Conservation (phyloP, 2,797 vertebrate species). For the Adelosebastes latens region DNA sequence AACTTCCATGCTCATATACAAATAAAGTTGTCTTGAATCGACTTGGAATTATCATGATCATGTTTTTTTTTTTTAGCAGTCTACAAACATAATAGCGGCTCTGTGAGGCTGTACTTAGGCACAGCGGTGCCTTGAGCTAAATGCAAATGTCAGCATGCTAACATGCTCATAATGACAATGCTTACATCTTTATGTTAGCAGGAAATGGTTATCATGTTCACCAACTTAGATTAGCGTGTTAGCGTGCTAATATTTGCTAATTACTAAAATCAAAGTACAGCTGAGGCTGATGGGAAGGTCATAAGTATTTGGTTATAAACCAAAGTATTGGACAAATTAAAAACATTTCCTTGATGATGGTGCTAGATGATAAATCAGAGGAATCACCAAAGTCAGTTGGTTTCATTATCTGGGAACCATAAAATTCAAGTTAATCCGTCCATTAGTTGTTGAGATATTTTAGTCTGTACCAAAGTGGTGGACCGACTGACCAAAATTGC, state of each 20-base stretch:
- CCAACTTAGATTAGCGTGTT: neutral
- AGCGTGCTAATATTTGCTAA: neutral
- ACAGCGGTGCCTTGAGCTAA: no score
- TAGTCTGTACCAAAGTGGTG: neutral
- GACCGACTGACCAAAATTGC: neutral
- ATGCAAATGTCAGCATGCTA: no score
- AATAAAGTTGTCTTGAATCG: no score
- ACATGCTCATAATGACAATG: no score
- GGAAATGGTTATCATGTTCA: neutral
- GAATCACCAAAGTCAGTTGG: neutral
- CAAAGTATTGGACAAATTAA: no score
- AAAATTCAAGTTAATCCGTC: neutral
- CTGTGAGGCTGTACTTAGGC: no score
- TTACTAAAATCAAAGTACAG: neutral
- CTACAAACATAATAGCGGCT: no score
- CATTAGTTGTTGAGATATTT: neutral
- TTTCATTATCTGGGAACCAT: neutral
- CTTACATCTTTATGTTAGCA: no score
- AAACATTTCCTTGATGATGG: neutral
- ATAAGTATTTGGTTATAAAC: neutral
- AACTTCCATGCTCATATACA: no score
- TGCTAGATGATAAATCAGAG: neutral
- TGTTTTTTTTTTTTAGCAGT: no score
- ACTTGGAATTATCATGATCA: no score
- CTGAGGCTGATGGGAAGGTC: neutral